A percentile compares a stretch with the other conserved stretches of the same genome.
These are phyloP conservation scores for Papilio polytes DNA, from an alignment of 1,140 invertebrate species.

Conservation along the genomic window DNA sequence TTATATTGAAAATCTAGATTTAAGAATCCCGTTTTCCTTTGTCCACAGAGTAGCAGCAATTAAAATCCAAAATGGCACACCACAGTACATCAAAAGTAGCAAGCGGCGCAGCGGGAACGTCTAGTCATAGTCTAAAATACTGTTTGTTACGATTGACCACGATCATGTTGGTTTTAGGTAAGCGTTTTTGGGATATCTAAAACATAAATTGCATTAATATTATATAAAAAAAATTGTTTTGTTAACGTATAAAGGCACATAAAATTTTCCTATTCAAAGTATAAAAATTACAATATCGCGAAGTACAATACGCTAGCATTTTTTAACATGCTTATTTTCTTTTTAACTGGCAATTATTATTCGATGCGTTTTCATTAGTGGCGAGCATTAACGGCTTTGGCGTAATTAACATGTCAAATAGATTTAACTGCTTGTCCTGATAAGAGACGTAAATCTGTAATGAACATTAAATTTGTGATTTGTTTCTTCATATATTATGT, in stretches of 20 bases:
- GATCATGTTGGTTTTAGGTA: slow-evolving; percentile 65
- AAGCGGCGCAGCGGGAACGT: slow-evolving; percentile 44
- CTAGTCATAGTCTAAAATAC: slow-evolving; percentile 71
- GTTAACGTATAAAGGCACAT: too few relatives aligned
- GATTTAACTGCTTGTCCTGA: slow-evolving; percentile 13
- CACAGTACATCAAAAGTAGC: slow-evolving; percentile 52
- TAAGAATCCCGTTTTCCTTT: slow-evolving; percentile 39
- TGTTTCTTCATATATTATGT: slow-evolving; percentile 33
- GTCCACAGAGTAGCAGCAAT: slow-evolving; percentile 55
- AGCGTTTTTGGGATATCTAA: slow-evolving; percentile 15
- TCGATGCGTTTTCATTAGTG: neutral
- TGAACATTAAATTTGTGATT: slow-evolving; percentile 28
- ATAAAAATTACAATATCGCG: neutral
- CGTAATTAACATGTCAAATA: slow-evolving; percentile 2
- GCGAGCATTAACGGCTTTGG: neutral
- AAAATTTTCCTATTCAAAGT: neutral
- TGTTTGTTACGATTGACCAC: slow-evolving; percentile 46
- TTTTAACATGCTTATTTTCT: slow-evolving; percentile 8
- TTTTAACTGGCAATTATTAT: slow-evolving; percentile 29
- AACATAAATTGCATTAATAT: too few relatives aligned
- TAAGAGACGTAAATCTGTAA: neutral
- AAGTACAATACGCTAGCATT: neutral
- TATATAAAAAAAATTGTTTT: too few relatives aligned
- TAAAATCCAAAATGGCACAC: slow-evolving; percentile 58
- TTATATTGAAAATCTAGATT: neutral